A percentile compares a stretch with the other conserved stretches of the same genome.
Conservation (phyloP, 2,888 invertebrate species). For the Aporophyla lueneburgensis region DNA sequence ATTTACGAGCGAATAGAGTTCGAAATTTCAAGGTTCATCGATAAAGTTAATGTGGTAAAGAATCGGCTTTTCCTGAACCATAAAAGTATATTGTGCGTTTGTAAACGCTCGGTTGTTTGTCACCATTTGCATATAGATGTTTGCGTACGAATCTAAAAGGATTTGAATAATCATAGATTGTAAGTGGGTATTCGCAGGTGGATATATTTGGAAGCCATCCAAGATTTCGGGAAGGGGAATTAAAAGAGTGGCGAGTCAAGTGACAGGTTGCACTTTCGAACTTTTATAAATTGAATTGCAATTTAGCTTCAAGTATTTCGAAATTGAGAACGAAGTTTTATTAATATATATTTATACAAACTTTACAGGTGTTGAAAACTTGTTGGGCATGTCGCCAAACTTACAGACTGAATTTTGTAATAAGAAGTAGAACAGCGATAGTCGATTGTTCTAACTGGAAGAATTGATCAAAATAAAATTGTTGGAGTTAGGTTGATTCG, state of each 20-base stretch:
- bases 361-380: conserved; percentile 26
- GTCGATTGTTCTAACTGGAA: background rate
- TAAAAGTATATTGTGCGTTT: conserved; percentile 90
- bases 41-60: conserved; percentile 68
- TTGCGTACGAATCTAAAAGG: conserved; percentile 70
- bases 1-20: conserved; percentile 52
- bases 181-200: conserved; percentile 65
- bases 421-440: background rate
- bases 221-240: conserved; percentile 42
- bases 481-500: background rate
- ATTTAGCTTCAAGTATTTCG: conserved; percentile 27
- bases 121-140: conserved; percentile 89
- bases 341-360: conserved; percentile 42
- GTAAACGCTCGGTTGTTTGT: conserved; percentile 89
- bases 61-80: conserved; percentile 86
- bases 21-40: conserved; percentile 42
- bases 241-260: conserved; percentile 35
- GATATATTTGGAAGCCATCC: conserved; percentile 58
- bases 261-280: conserved; percentile 36
- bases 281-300: conserved; percentile 35
- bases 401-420: conserved; percentile 1
- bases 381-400: conserved; percentile 40
- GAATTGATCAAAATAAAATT: background rate
- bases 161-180: conserved; percentile 71
- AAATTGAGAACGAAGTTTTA: conserved; percentile 9